Base-by-base conservation (phyloP, 2,888 invertebrate genomes). In the Schrankia costaestrigalis region DNA sequence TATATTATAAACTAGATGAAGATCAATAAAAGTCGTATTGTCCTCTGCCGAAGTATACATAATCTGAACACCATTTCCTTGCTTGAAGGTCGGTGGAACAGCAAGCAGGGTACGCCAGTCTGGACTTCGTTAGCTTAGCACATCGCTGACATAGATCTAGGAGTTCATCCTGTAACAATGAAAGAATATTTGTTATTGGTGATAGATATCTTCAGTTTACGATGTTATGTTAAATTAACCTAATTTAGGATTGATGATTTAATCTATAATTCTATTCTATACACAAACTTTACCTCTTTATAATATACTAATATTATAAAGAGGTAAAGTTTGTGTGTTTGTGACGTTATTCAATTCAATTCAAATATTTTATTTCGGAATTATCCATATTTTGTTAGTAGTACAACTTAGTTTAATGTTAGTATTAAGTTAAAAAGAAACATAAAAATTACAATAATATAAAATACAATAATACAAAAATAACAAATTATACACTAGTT, bases 61-160 rank as follows among this genome's bases (percentile, higher is more conserved):
- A 91, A 35, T 88, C 88, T 0, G 81, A 78, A 41, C 91, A 92
- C 90, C 91, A 91, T 11, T 76, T 82, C 39, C 89, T 78, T 0
- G 90, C 90, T 10, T 89, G 78, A 2, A 91, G 78, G 42, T 89
- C 88, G 0, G 89, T 84, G 4, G 88, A 85, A 41, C 91, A 91
- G 63, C 91, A 92, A 25, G 90, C 88, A 0, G 90, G 90, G 43
- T 90, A 90, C 0, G 91, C 91, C 1, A 71, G 55, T 0, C 67
- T 75, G 0, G 91, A 90, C 49, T 90, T 91, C 0, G 91, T 91
- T 1, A 89, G 79, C 61, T 91, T 91, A 8, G 91, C 91, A 39
- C 91, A 91, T 25, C 90, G 71, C 55, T 91, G 91, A 60, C 91
- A 91, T 0, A 90, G 71, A 45, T 90, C 90, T 25, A 89, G 56